phyloP scores from a whole-genome alignment of 2,113 vertebrate genomes.

The Mesitornis unicolor region DNA sequence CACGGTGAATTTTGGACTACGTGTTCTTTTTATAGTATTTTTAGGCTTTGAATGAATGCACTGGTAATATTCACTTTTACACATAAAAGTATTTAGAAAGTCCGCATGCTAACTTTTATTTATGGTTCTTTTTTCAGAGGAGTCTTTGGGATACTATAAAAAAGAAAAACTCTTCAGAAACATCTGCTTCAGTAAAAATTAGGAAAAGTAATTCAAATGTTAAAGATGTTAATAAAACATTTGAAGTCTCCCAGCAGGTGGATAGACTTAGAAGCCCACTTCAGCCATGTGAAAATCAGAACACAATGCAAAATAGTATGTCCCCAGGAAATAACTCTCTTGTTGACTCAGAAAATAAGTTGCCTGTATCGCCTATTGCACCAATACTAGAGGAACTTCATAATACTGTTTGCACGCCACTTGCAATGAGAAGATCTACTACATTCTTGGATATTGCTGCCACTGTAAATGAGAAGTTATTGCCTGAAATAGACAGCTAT shows the following conservation, averaged over 20 bases:
- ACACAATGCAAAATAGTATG: neutral
- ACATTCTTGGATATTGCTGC: slow-evolving; percentile 33
- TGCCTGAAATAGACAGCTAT: slow-evolving; percentile 22
- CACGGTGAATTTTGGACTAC: neutral
- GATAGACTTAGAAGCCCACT: slow-evolving; percentile 80
- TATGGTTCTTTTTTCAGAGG: slow-evolving; percentile 76
- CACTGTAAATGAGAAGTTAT: neutral
- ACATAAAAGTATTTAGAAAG: neutral
- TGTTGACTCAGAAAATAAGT: slow-evolving; percentile 46
- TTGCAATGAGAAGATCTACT: slow-evolving; percentile 55
- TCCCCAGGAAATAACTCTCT: neutral
- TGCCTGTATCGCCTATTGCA: slow-evolving; percentile 51
- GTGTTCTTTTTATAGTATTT: neutral
- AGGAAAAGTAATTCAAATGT: slow-evolving; percentile 53
- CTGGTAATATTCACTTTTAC: neutral
- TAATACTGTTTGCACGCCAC: slow-evolving; percentile 4
- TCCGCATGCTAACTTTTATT: neutral
- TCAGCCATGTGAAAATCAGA: slow-evolving; percentile 76
- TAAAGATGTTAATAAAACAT: slow-evolving; percentile 82
- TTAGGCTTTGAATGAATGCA: neutral
- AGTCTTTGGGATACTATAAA: slow-evolving; percentile 88
- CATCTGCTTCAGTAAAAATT: neutral
- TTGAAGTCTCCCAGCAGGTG: slow-evolving; percentile 74
- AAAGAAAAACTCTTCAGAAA: slow-evolving; percentile 72
- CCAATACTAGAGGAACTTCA: slow-evolving; percentile 22